Evolutionary conservation across 1,140 invertebrate species (phyloP), one percentile per base, ranked within the genome.

Genomic region (Antheraea mylitta): DNA sequence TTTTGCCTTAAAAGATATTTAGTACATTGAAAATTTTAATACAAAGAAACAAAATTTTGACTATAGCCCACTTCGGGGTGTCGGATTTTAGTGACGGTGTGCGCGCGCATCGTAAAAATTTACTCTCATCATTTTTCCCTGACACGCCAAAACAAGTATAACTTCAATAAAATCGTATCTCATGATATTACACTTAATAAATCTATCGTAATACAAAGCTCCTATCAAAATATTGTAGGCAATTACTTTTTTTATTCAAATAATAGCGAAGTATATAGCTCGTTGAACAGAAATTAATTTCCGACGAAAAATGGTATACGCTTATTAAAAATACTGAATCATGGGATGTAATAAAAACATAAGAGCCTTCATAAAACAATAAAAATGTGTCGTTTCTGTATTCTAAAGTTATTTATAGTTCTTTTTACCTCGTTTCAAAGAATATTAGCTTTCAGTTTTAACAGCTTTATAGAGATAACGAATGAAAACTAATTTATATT

Each of bases 201-300:
- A n/a, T 6, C 9, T 16, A 53, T 53, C 45, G 16, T 16, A 53
- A 53, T 45, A 18, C 11, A 65, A 65, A 65, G 38, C 10, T 10
- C 53, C 30, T 30, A 66, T 19, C 4, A 18, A 36, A 30, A 59
- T 36, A 8, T 58, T 48, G 58, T 66, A 66, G 65, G 65, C 53
- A 59, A 66, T 66, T 66, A 58, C 53, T 38, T 59, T 66, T n/a
- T 65, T 65, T 65, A 65, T 65, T 48, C 37, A 65, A 42, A 42
- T 65, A 66, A 66, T 59, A 45, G 65, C 58, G 38, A 59, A 58
- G n/a, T n/a, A 58, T n/a, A 58, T 11, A 45, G 42, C 9, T 11
- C 42, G 64, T 30, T 18, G 65, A 30, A 30, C 48, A 59, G 11
- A 36, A 66, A 59, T 58, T 66, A 66, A 66, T 58, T 58, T 59